Conservation (phyloP, 2,888 invertebrate genomes). For the Rotaria sp. region DNA sequence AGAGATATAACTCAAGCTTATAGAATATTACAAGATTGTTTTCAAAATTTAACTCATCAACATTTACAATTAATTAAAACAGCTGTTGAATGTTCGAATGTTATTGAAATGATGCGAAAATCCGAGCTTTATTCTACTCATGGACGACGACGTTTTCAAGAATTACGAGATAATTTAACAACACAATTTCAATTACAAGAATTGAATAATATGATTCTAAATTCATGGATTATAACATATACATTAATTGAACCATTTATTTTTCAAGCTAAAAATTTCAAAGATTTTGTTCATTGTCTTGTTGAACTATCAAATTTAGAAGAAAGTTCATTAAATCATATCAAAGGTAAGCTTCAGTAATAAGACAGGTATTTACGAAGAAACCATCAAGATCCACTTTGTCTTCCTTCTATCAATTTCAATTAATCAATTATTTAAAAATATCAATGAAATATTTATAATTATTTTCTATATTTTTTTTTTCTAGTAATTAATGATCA, state of each 20-base stretch:
- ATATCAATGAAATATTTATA: too few relatives aligned
- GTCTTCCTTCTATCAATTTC: too few relatives aligned
- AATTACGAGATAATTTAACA: conserved; percentile 25
- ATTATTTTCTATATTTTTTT: too few relatives aligned
- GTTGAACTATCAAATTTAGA: not conserved
- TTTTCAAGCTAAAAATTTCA: not conserved
- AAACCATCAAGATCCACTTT: too few relatives aligned
- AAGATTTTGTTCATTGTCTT: not conserved
- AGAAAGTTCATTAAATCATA: not conserved
- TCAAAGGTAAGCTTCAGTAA: not conserved
- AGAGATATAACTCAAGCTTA: not conserved
- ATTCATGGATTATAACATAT: not conserved
- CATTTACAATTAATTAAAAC: conserved; percentile 14
- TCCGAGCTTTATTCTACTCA: not conserved
- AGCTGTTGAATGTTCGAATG: not conserved
- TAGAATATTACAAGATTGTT: not conserved
- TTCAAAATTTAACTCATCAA: not conserved
- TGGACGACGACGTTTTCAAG: not conserved
- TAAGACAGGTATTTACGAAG: too few relatives aligned
- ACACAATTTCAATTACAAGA: conserved; percentile 23
- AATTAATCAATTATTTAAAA: too few relatives aligned
- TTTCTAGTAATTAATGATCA: not conserved
- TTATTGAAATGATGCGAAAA: not conserved
- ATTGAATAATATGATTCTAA: not conserved
- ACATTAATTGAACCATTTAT: not conserved